Base-by-base conservation (phyloP, 2,797 vertebrate species). In the Chelonia mydas region DNA sequence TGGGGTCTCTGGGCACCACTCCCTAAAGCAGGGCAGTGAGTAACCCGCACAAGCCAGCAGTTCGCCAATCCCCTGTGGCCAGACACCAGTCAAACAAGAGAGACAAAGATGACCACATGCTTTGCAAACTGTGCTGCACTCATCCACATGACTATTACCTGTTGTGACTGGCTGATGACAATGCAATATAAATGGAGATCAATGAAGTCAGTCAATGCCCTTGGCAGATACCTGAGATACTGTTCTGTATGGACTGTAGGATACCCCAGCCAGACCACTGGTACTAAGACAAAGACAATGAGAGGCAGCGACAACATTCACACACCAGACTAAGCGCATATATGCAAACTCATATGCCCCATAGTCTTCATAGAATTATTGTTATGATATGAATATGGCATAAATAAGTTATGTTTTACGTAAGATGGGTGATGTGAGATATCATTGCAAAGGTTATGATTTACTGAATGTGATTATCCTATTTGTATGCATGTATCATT, bases 231-330 rank as follows among this genome's bases (percentile, higher is more conserved):
- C 5, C 23, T 45, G 72, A 76, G 12, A 45, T 76, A 45, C 72
- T 28, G 13, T 41, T 41, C 45, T 31, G 28, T 10, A 8, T 77
- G 74, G 13, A 49, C 10, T 49, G 25, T 12, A 89, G 80, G 84
- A 45, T 49, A 45, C 45, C 10, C 51, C 41, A 33, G 27, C 37
- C 13, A 50, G 33, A 8, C 41, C 45, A 28, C 79, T 1, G 7
- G 10, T 53, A 55, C 2, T 0, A 0, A 5, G 12, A 4, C 57
- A 72, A 11, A 47, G 17, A 45, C 25, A 55, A 37, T 17, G 25
- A 27, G 54, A 57, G 80, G 9, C 37, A 10, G 15, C 25, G 9
- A 51, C 4, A 37, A 47, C 16, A 17, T 3, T 7, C 15, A 11
- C 37, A 87, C n/a, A 61, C 27, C 54, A 50, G 41, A 8, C 78